Evolutionary conservation across 1,140 invertebrate genomes (phyloP).

Genomic region (Caenorhabditis remanei): DNA sequence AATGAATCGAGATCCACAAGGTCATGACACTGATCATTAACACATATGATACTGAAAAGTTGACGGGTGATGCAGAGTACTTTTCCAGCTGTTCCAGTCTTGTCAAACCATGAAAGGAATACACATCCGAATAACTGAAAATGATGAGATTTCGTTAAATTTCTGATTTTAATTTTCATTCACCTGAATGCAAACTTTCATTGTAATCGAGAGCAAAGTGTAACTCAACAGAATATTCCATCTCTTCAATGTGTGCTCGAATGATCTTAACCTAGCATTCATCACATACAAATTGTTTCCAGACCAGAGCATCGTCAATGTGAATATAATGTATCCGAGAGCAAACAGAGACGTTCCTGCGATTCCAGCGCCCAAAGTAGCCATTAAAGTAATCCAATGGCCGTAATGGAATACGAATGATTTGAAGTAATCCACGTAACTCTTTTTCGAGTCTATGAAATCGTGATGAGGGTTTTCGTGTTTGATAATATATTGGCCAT

Average conservation of each 20-base stretch:
- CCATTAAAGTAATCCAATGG: slow-evolving; percentile 76
- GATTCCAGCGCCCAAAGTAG: slow-evolving; percentile 73
- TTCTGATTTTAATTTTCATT: not conserved
- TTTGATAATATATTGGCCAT: slow-evolving; percentile 65
- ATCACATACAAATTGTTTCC: slow-evolving; percentile 77
- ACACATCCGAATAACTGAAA: slow-evolving; percentile 72
- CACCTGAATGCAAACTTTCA: slow-evolving; percentile 75
- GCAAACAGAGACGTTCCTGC: slow-evolving; percentile 77
- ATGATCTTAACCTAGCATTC: slow-evolving; percentile 67
- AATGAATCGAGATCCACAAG: slow-evolving; percentile 41
- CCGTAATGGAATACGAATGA: slow-evolving; percentile 74
- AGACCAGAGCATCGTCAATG: slow-evolving; percentile 77
- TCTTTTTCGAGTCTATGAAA: slow-evolving; percentile 73
- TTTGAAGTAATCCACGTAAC: slow-evolving; percentile 76
- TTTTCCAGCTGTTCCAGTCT: not conserved
- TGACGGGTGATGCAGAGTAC: slow-evolving; percentile 68
- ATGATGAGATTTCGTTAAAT: not conserved
- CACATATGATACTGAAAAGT: slow-evolving; percentile 74
- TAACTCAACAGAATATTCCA: slow-evolving; percentile 74
- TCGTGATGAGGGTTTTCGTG: slow-evolving; percentile 74
- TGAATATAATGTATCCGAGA: slow-evolving; percentile 75
- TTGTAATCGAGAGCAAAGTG: slow-evolving; percentile 72
- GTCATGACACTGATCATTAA: slow-evolving; percentile 56
- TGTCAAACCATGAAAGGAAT: slow-evolving; percentile 61
- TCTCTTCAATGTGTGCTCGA: slow-evolving; percentile 62